Evolutionary conservation across 2,113 vertebrate species (phyloP), one percentile per base, ranked within the genome.

Genomic region (Prionailurus bengalensis): DNA sequence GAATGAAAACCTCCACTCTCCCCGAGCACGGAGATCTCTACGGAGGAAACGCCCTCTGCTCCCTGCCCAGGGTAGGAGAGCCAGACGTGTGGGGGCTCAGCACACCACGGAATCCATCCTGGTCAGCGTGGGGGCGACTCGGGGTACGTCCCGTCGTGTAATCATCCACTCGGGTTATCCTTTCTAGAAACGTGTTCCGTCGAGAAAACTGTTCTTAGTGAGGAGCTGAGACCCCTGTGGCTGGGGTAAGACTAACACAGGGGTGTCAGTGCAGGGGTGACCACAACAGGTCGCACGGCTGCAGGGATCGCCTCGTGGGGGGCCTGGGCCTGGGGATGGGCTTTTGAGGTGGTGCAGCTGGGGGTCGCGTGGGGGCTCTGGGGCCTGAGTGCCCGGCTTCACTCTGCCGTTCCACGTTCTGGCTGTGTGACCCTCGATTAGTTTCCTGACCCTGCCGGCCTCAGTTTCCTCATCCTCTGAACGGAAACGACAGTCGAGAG

Each of bases 101-200:
- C 2, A n/a, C 11, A 39, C 65, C 5, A 1, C n/a, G 53, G n/a
- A 48, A n/a, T 42, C 27, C 45, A 51, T 45, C 48, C 16, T 17
- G 70, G 51, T 66, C 61, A 17, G 25, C 6, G 21, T 23, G 21
- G 19, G 63, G 42, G n/a, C 4, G 29, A 45, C 23, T 27, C 7
- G 5, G 5, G 16, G 21, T 4, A 15, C 8, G 36, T 19, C 17
- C 36, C 3, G 3, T 71, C 17, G 7, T 4, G 33, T n/a, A n/a
- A 78, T 10, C 11, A 13, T 10, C 70, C 51, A 45, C 23, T 61
- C 14, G 4, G 1, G 15, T 14, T 2, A 63, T 7, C 65, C 45
- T 83, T 15, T n/a, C 36, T 33, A 17, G 19, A 88, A 51, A 27
- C 6, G 63, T 51, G 23, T 27, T 17, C n/a, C 21, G 55, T 12